phyloP scores from a whole-genome alignment of 2,797 vertebrate species.

The Urocyon cinereoargenteus region DNA sequence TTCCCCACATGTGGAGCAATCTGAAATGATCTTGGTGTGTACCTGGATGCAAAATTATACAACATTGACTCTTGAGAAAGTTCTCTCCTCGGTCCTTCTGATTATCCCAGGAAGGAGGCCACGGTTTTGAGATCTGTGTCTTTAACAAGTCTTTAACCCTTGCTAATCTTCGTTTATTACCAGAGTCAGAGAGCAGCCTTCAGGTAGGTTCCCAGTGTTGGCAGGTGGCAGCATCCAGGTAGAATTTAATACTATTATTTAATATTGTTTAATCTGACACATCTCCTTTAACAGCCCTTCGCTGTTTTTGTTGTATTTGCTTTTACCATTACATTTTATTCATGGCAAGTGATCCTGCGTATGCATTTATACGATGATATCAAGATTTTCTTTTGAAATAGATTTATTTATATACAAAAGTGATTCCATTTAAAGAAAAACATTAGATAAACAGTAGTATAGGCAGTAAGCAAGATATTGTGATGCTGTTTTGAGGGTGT shows the following conservation, averaged over 20 bases:
- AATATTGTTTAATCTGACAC: not conserved
- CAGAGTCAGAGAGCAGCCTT: not conserved
- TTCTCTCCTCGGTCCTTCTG: not conserved
- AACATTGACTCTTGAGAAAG: not conserved
- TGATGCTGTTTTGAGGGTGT: rapidly evolving
- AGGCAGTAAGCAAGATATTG: not conserved
- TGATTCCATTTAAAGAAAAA: not conserved
- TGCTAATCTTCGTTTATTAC: not conserved
- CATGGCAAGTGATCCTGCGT: not conserved
- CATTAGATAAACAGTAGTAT: not conserved
- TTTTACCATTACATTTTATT: not conserved
- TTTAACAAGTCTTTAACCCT: not conserved
- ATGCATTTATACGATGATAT: not conserved
- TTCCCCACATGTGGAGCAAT: not conserved
- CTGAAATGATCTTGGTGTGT: not conserved
- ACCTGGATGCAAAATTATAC: not conserved
- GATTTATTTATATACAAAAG: not conserved
- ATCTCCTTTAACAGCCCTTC: not conserved
- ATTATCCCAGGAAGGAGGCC: not conserved
- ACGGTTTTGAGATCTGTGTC: not conserved
- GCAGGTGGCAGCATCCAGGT: not conserved
- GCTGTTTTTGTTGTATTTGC: not conserved
- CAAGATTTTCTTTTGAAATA: not conserved
- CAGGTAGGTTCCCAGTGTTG: not conserved
- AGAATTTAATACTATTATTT: conserved; percentile 31